A percentile compares a stretch with the other conserved stretches of the same genome.
phyloP scores from a whole-genome alignment of 2,797 vertebrate species.

The Thalassophryne amazonica region DNA sequence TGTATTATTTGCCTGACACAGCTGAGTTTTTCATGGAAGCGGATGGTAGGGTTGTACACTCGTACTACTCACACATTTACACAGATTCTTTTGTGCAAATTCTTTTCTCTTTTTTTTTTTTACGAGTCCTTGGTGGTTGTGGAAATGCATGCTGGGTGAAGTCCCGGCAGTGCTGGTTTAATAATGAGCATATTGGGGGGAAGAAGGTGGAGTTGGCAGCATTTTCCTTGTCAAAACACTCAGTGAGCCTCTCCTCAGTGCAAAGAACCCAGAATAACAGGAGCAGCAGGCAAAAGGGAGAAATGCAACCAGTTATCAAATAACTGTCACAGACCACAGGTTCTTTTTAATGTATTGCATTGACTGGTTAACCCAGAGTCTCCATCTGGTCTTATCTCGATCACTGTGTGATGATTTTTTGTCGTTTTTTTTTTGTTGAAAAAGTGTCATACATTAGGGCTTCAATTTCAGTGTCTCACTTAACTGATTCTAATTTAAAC shows the following conservation, averaged over 20 bases:
- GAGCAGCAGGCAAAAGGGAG: slow-evolving; percentile 10
- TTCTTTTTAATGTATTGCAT: too few species aligned
- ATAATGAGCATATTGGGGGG: slow-evolving; percentile 75
- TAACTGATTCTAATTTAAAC: too few species aligned
- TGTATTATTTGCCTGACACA: too few species aligned
- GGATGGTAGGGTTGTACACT: too few species aligned
- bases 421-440: too few species aligned
- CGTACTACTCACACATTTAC: background rate
- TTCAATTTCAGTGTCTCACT: too few species aligned
- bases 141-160: slow-evolving; percentile 53
- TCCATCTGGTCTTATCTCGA: too few species aligned
- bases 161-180: slow-evolving; percentile 54
- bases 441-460: too few species aligned
- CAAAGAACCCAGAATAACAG: slow-evolving; percentile 15
- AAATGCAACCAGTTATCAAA: slow-evolving; percentile 18
- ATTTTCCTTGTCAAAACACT: slow-evolving; percentile 64
- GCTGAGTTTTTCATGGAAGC: too few species aligned
- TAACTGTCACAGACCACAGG: too few species aligned
- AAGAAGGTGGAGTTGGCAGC: slow-evolving; percentile 54
- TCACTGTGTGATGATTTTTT: too few species aligned
- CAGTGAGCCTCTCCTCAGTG: slow-evolving; percentile 42
- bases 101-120: slow-evolving; percentile 64
- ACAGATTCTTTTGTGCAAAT: slow-evolving; percentile 9
- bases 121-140: slow-evolving; percentile 66
- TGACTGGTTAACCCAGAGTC: too few species aligned